Conservation (phyloP, 1,140 invertebrate species). For the Bilobella aurantiaca region DNA sequence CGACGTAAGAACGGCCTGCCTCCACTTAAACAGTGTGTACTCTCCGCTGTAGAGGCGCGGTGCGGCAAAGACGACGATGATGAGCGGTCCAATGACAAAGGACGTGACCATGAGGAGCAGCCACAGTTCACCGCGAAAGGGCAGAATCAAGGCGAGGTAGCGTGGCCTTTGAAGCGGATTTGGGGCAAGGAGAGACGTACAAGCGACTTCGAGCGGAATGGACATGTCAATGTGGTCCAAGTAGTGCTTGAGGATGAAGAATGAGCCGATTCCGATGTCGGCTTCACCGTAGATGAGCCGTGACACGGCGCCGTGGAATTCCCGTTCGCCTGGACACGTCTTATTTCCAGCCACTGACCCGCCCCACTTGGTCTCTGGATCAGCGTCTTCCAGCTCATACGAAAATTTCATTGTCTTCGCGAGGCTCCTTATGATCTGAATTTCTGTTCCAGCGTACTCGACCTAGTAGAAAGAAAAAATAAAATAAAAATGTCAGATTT, state of each 20-base stretch:
- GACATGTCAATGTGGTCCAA: slow-evolving; percentile 59
- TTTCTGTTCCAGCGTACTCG: slow-evolving; percentile 29
- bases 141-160: slow-evolving; percentile 68
- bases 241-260: slow-evolving; percentile 60
- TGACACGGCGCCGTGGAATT: slow-evolving; percentile 16
- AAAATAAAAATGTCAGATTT: no score
- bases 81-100: slow-evolving; percentile 24
- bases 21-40: no score
- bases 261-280: slow-evolving; percentile 62
- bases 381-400: slow-evolving; percentile 23
- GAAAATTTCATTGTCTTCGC: slow-evolving; percentile 31
- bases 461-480: slow-evolving; percentile 16
- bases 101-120: slow-evolving; percentile 18
- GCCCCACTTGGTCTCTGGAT: slow-evolving; percentile 16
- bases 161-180: slow-evolving; percentile 62
- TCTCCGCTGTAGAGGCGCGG: background rate
- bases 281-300: slow-evolving; percentile 50
- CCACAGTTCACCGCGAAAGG: slow-evolving; percentile 53
- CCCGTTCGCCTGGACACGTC: background rate
- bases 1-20: slow-evolving; percentile 15
- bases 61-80: slow-evolving; percentile 12
- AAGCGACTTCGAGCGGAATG: slow-evolving; percentile 66
- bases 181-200: slow-evolving; percentile 71
- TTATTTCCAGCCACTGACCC: background rate
- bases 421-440: slow-evolving; percentile 25